Base-by-base conservation (phyloP, 2,797 vertebrate species). In the Pseudomugil gertrudae region DNA sequence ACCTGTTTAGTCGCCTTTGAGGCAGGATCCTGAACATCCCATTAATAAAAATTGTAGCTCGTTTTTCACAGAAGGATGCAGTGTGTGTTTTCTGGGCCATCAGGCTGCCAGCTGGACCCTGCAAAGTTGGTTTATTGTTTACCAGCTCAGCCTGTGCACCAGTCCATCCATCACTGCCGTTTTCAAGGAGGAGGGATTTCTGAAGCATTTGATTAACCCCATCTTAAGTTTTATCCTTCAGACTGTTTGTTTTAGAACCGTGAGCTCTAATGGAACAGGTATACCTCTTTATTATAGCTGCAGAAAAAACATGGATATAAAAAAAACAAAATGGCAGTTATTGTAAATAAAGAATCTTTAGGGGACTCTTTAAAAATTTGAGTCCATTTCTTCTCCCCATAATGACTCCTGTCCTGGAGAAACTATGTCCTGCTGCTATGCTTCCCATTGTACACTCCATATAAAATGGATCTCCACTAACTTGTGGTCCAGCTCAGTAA, bases 91-190 rank as follows among this genome's bases (percentile, higher is more conserved):
- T 23, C 29, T 47, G 60, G 15, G 7, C 56, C 60, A 50, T 26
- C 9, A 63, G 14, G n/a, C 33, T 68, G 63, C 29, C 59, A 72
- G 45, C 60, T 58, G 64, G 27, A 47, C 57, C 5, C 43, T 71
- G 72, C 14, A 51, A 35, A 32, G 59, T 4, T 65, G 64, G 26
- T 29, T 54, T 60, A 24, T 45, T 69, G 74, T 80, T 85, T 75
- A 89, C 89, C 89, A 85, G 79, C 27, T 79, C 82, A 87, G 69
- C 89, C 89, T 86, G 89, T 67, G 84, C 81, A 85, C 80, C 86
- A 78, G 71, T 61, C 32, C 67, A 11, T 69, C 83, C 85, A 76
- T 84, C 75, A 38, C 78, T 67, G 67, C 66, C 80, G 58, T 73
- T 57, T 30, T 6, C 5, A 38, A 14, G 38, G 75, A 80, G 75